Conservation (phyloP, 2,113 vertebrate species). For the Anhinga rufa region DNA sequence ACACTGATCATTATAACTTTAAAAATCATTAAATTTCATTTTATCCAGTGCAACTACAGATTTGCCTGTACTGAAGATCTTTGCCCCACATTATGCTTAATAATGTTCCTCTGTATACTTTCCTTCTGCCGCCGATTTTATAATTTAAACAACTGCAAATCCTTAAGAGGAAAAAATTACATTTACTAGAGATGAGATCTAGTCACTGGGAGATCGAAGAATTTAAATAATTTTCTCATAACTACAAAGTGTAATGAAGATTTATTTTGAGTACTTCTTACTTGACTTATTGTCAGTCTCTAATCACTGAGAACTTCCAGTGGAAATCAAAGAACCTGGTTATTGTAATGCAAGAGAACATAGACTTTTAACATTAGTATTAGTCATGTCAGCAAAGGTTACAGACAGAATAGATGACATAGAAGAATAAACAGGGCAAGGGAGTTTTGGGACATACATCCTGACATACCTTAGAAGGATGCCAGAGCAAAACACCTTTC, state of each 20-base stretch:
- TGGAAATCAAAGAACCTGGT: not conserved
- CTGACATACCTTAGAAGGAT: not conserved
- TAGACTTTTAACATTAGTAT: not conserved
- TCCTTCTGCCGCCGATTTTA: not conserved
- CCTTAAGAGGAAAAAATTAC: not conserved
- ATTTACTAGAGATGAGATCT: not conserved
- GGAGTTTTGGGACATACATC: not conserved
- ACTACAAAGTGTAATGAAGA: not conserved
- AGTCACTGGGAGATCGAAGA: not conserved
- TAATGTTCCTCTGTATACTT: not conserved
- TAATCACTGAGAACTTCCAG: not conserved
- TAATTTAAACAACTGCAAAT: not conserved
- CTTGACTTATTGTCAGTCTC: not conserved
- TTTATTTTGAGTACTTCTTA: not conserved
- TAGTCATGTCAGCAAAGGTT: not conserved
- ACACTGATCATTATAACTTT: not conserved
- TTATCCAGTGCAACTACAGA: not conserved
- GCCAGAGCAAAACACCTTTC: not conserved
- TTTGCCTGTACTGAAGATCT: not conserved
- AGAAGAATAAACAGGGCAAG: not conserved
- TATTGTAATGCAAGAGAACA: not conserved
- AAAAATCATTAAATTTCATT: not conserved
- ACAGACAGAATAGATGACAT: not conserved
- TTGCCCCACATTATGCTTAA: not conserved
- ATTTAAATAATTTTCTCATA: not conserved